Conservation (phyloP, 2,797 vertebrate genomes). For the Gymnoscopelus microlampas region DNA sequence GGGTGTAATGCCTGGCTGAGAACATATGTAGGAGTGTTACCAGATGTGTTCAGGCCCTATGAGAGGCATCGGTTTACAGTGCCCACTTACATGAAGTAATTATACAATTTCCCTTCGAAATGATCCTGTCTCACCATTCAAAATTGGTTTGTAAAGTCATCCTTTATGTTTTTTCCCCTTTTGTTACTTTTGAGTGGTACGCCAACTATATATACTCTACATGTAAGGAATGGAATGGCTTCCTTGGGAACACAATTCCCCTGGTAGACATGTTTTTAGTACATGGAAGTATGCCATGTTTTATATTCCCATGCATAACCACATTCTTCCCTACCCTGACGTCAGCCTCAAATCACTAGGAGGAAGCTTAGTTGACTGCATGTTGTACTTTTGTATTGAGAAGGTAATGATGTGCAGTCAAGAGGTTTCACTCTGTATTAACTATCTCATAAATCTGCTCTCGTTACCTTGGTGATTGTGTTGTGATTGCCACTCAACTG, state of each 20-base stretch:
- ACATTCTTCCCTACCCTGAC: conserved; percentile 55
- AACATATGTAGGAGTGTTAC: conserved; percentile 47
- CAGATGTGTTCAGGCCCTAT: conserved; percentile 35
- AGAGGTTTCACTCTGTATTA: not conserved
- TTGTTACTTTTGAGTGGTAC: conserved; percentile 32
- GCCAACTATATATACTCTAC: conserved; percentile 20
- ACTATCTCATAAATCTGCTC: conserved; percentile 1
- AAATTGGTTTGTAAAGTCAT: conserved; percentile 33
- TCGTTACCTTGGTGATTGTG: not conserved
- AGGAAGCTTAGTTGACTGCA: conserved; percentile 12
- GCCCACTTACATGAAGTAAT: conserved; percentile 55
- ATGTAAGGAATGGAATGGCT: conserved; percentile 46
- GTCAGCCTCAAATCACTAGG: conserved; percentile 38
- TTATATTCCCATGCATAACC: conserved; percentile 47
- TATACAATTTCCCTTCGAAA: conserved; percentile 48
- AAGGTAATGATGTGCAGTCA: conserved; percentile 12
- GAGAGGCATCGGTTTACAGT: conserved; percentile 54
- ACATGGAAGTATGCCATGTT: conserved; percentile 39
- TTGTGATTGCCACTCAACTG: not conserved
- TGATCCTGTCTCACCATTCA: conserved; percentile 31
- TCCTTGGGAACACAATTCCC: conserved; percentile 55
- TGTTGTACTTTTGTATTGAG: not conserved
- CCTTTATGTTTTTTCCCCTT: conserved; percentile 17
- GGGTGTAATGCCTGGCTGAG: conserved; percentile 31
- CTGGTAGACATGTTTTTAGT: conserved; percentile 29